These are phyloP conservation scores for Alfaro cultratus DNA, from an alignment of 2,797 vertebrate species.

Conservation along the genomic window DNA sequence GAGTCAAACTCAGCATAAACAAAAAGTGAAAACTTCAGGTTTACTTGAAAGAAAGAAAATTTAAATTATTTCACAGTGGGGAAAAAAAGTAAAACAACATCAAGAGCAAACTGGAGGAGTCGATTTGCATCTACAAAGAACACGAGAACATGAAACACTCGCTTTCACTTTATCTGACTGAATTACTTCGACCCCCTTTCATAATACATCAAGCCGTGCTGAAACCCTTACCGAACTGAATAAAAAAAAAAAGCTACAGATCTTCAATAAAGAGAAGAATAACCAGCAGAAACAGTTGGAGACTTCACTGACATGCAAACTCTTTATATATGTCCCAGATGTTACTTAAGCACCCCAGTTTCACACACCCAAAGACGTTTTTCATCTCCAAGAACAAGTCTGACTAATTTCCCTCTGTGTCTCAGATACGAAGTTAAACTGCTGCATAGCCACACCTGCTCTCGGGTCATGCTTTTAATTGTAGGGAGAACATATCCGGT, in stretches of 20 bases:
- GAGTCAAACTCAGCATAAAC: background rate
- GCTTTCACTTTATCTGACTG: constrained; percentile 26
- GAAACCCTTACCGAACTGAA: constrained; percentile 33
- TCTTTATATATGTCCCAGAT: constrained; percentile 29
- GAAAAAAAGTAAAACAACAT: constrained; percentile 29
- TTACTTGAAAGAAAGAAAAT: background rate
- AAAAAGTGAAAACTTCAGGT: constrained; percentile 32
- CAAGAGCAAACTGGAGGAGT: constrained; percentile 29
- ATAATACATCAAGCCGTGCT: constrained; percentile 44
- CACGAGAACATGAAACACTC: constrained; percentile 20
- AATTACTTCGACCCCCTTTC: constrained; percentile 24
- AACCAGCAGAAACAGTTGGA: constrained; percentile 36
- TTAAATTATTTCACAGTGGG: constrained; percentile 12
- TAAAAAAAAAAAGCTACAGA: constrained; percentile 22
- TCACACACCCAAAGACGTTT: constrained; percentile 46
- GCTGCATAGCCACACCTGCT: background rate
- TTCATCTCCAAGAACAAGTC: constrained; percentile 27
- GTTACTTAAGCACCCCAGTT: constrained; percentile 22
- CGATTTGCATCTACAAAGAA: constrained; percentile 37
- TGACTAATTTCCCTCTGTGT: constrained; percentile 7
- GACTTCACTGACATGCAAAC: constrained; percentile 20
- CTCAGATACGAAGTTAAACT: constrained; percentile 29
- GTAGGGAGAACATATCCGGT: background rate
- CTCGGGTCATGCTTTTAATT: background rate
- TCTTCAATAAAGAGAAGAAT: constrained; percentile 36